phyloP scores from a whole-genome alignment of 2,888 invertebrate genomes.

The Trichogramma dendrolimi region DNA sequence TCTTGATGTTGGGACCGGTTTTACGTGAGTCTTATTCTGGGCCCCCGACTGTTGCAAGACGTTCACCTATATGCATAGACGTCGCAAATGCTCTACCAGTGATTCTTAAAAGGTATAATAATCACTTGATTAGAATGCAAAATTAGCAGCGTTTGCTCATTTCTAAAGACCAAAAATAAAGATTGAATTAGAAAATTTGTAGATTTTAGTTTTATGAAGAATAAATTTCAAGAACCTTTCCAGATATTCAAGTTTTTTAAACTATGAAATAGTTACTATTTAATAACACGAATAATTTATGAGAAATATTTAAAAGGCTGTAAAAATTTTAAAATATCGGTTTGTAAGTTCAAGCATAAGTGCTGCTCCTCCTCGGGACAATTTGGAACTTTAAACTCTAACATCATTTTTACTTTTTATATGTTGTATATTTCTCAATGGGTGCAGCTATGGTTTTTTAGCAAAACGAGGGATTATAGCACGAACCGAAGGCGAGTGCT shows the following conservation, averaged over 20 bases:
- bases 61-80: conserved; percentile 18
- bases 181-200: conserved; percentile 9
- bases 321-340: neutral
- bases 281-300: no score
- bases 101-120: conserved; percentile 17
- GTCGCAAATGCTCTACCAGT: conserved; percentile 19
- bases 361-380: neutral
- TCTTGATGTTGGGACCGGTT: conserved; percentile 28
- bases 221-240: no score
- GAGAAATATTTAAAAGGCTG: neutral
- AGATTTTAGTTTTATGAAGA: no score
- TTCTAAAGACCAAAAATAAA: neutral
- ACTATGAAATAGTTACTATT: no score
- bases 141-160: conserved; percentile 13
- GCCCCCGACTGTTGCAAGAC: conserved; percentile 16
- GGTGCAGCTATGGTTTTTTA: no score
- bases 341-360: neutral
- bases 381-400: neutral
- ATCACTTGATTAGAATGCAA: conserved; percentile 20
- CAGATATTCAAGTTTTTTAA: no score
- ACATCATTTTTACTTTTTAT: neutral
- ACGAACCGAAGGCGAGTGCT: no score
- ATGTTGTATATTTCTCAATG: no score
- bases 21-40: neutral
- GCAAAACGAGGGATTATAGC: no score